These are phyloP conservation scores for Phalacrocorax carbo DNA, from an alignment of 2,113 vertebrate genomes.

Conservation along the genomic window DNA sequence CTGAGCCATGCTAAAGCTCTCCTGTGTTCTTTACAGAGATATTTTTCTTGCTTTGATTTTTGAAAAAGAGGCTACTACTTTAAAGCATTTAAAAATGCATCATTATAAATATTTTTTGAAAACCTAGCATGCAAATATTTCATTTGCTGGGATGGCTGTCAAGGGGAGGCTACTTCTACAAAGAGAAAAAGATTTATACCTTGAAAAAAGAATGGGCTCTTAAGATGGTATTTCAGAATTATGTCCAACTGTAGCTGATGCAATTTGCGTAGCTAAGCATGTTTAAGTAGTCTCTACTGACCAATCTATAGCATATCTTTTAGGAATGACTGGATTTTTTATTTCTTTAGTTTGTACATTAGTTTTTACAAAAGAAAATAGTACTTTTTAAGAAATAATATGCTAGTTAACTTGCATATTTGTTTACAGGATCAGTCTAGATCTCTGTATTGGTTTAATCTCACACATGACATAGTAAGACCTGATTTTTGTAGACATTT, in stretches of 20 bases:
- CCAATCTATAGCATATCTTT: not conserved
- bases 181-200: not conserved
- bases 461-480: not conserved
- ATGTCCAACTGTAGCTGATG: not conserved
- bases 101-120: not conserved
- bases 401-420: not conserved
- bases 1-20: not conserved
- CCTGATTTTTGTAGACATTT: not conserved
- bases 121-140: not conserved
- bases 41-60: not conserved
- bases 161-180: not conserved
- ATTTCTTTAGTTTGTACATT: not conserved
- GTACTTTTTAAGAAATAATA: not conserved
- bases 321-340: not conserved
- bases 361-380: not conserved
- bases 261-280: not conserved
- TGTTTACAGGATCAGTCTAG: not conserved
- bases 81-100: not conserved
- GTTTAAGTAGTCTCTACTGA: not conserved
- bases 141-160: not conserved
- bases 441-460: not conserved
- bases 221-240: not conserved
- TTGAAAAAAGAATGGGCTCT: not conserved
- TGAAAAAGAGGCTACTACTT: not conserved
- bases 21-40: not conserved